Conservation (phyloP, 2,113 vertebrate genomes). For the Smithornis capensis region DNA sequence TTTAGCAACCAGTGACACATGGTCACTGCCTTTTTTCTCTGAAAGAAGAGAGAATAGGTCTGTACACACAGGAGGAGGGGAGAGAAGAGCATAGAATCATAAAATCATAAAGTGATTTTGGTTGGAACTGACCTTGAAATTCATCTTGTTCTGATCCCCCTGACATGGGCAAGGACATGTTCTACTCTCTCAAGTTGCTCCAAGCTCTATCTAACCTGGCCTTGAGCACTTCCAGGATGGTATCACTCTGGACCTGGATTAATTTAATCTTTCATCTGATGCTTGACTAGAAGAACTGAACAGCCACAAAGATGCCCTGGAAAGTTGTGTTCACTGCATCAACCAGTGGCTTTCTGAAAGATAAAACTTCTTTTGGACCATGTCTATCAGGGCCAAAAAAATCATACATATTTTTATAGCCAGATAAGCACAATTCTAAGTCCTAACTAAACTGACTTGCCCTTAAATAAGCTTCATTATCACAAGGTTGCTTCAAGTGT, state of each 20-base stretch:
- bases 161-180: not conserved
- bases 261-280: not conserved
- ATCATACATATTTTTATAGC: not conserved
- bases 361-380: not conserved
- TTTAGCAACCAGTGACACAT: not conserved
- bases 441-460: not conserved
- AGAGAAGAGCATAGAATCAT: accelerated
- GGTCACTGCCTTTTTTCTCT: not conserved
- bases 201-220: not conserved
- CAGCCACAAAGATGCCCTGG: not conserved
- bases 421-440: not conserved
- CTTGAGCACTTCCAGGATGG: not conserved
- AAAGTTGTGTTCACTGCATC: not conserved
- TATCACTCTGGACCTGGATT: not conserved
- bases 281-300: not conserved
- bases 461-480: not conserved
- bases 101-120: not conserved
- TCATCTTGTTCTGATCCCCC: not conserved
- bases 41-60: not conserved
- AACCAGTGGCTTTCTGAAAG: not conserved
- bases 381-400: not conserved
- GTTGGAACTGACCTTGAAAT: not conserved
- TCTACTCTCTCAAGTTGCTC: not conserved
- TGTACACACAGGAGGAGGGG: not conserved
- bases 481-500: not conserved